Base-by-base conservation (phyloP, 2,113 vertebrate species). In the Hippocampus abdominalis region DNA sequence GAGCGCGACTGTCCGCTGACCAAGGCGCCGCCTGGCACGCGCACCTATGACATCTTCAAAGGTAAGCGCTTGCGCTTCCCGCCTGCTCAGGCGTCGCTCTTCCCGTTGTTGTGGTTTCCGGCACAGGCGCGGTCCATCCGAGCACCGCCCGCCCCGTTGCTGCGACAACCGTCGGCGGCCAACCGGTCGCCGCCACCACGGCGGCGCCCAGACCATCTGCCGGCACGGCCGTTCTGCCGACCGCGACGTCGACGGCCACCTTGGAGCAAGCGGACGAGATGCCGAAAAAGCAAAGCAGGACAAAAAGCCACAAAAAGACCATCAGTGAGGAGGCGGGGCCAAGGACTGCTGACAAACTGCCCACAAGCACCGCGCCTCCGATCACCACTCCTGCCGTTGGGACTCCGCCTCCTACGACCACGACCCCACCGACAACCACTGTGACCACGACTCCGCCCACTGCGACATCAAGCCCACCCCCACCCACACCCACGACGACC, bases 31-130 rank as follows among this genome's bases (percentile, higher is more conserved):
- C 46, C 68, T 0, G 87, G 87, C 9, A 69, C 83, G 76, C 91
- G 91, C 90, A 87, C 90, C 44, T 90, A 90, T 56, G 83, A 93
- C 81, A 91, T 93, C 74, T 93, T 90, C 75, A 92, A 89, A 88
- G 91, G 92, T 92, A 56, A 65, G 2, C 15, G 27, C 27, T 18
- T 36, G 4, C 21, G 18, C 6, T 20, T 21, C 18, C 48, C 16
- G 18, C 3, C 16, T 48, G 13, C 11, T 57, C 59, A 2, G 6
- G 29, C 16, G 8, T 7, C 9, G 11, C 23, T 13, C 12, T 18
- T 32, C 6, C 8, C 21, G 27, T 53, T 32, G 27, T 53, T 29
- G 64, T 49, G 46, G 27, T 77, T 16, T 82, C n/a, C 59, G 82
- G 1, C 44, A 23, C 74, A 93, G 92, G 91, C 44, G 59, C 86